These are phyloP conservation scores for Sebastes trivittatus DNA, from an alignment of 2,797 vertebrate species.

Conservation along the genomic window DNA sequence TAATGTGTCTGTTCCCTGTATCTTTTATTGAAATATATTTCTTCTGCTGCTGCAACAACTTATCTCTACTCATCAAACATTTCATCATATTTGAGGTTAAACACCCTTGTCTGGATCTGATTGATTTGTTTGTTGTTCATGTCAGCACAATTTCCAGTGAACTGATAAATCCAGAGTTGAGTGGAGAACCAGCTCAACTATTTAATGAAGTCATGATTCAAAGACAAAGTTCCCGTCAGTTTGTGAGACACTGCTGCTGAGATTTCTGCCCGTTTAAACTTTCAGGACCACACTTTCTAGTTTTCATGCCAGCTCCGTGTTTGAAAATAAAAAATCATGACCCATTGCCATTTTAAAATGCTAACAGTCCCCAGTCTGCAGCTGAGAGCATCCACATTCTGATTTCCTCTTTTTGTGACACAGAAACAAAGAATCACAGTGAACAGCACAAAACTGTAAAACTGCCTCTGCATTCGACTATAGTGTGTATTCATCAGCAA, in stretches of 20 bases:
- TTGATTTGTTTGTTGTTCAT: too few relatives aligned
- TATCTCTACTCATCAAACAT: not conserved
- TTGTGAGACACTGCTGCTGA: not conserved
- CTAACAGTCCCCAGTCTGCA: not conserved
- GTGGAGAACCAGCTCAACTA: too few relatives aligned
- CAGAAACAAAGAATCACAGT: not conserved
- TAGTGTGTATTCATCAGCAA: constrained; percentile 1
- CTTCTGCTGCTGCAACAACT: not conserved
- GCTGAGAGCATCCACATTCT: too few relatives aligned
- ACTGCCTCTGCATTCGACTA: not conserved
- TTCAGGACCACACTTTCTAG: not conserved
- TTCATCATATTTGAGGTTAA: too few relatives aligned
- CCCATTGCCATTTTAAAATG: not conserved
- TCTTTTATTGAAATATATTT: not conserved
- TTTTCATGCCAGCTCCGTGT: not conserved
- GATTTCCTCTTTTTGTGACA: too few relatives aligned
- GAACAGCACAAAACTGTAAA: not conserved
- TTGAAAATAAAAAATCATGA: constrained; percentile 15
- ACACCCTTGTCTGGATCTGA: too few relatives aligned
- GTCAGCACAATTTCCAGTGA: too few relatives aligned
- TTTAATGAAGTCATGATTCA: too few relatives aligned
- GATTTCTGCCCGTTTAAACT: not conserved
- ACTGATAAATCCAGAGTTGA: too few relatives aligned
- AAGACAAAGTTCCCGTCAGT: not conserved
- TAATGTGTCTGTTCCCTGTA: not conserved